Evolutionary conservation across 2,113 vertebrate species (phyloP).

Genomic region (Etheostoma spectabile): DNA sequence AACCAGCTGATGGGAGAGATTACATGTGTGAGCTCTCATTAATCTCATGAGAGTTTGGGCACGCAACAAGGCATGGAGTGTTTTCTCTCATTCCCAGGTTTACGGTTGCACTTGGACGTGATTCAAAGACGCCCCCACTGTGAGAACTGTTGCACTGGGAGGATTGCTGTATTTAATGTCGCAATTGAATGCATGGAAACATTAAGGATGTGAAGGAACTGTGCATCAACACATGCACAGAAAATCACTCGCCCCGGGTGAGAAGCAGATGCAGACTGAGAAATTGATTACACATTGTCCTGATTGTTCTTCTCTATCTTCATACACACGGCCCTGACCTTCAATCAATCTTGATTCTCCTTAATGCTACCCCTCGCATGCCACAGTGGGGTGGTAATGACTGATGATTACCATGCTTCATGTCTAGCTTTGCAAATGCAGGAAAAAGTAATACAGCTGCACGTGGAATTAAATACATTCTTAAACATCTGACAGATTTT

Average conservation of each 20-base stretch:
- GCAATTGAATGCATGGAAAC: slow-evolving; percentile 78
- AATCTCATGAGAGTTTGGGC: slow-evolving; percentile 79
- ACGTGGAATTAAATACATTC: slow-evolving; percentile 68
- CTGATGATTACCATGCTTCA: slow-evolving; percentile 81
- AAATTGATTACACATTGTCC: slow-evolving; percentile 80
- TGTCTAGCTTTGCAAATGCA: slow-evolving; percentile 75
- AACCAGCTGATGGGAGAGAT: slow-evolving; percentile 75
- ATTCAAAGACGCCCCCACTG: slow-evolving; percentile 65
- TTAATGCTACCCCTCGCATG: slow-evolving; percentile 76
- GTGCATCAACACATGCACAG: slow-evolving; percentile 39
- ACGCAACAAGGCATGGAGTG: slow-evolving; percentile 42
- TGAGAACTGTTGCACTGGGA: slow-evolving; percentile 46
- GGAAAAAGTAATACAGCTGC: slow-evolving; percentile 66
- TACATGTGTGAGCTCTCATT: slow-evolving; percentile 74
- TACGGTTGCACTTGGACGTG: slow-evolving; percentile 53
- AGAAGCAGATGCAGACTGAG: slow-evolving; percentile 71
- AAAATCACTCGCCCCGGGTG: slow-evolving; percentile 75
- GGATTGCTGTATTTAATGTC: slow-evolving; percentile 76
- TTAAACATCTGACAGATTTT: slow-evolving; percentile 59
- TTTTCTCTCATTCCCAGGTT: slow-evolving; percentile 62
- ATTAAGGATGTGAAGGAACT: slow-evolving; percentile 67
- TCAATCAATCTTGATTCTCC: slow-evolving; percentile 84
- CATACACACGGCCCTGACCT: slow-evolving; percentile 77
- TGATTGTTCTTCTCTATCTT: slow-evolving; percentile 79
- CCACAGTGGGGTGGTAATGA: slow-evolving; percentile 77